A percentile compares a stretch with the other conserved stretches of the same genome.
Evolutionary conservation across 1,140 invertebrate genomes (phyloP).

Genomic region (Lamellibrachia luymesi): DNA sequence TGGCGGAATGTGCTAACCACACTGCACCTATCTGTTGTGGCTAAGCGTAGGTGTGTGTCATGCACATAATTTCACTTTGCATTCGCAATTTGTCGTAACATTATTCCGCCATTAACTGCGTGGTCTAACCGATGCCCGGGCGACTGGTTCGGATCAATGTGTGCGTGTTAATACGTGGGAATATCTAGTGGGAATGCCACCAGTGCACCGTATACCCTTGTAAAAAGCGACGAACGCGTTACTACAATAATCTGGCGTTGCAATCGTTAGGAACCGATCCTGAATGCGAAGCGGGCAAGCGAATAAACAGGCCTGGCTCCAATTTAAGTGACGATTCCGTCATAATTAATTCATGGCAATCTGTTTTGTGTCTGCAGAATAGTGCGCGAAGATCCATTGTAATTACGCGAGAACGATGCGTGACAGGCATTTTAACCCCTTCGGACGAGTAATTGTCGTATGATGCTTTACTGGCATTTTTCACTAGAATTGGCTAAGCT

Average conservation of each 20-base stretch:
- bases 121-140: background rate
- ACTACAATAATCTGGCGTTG: background rate
- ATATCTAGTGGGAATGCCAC: background rate
- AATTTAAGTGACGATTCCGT: background rate
- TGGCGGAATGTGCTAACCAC: too few relatives aligned
- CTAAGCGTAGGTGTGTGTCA: background rate
- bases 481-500: background rate
- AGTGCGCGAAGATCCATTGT: background rate
- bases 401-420: background rate
- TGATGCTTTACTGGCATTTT: background rate
- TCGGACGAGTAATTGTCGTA: background rate
- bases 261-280: too few relatives aligned
- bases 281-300: background rate
- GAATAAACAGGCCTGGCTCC: background rate
- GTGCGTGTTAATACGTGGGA: background rate
- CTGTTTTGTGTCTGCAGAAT: background rate
- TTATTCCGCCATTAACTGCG: background rate
- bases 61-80: background rate
- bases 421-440: background rate
- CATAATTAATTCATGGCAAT: background rate
- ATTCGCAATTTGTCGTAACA: background rate
- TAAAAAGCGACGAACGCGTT: background rate
- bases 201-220: background rate
- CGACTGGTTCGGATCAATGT: background rate
- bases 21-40: too few relatives aligned